phyloP scores from a whole-genome alignment of 2,888 invertebrate genomes.

The Pseudolycoriella hygida region DNA sequence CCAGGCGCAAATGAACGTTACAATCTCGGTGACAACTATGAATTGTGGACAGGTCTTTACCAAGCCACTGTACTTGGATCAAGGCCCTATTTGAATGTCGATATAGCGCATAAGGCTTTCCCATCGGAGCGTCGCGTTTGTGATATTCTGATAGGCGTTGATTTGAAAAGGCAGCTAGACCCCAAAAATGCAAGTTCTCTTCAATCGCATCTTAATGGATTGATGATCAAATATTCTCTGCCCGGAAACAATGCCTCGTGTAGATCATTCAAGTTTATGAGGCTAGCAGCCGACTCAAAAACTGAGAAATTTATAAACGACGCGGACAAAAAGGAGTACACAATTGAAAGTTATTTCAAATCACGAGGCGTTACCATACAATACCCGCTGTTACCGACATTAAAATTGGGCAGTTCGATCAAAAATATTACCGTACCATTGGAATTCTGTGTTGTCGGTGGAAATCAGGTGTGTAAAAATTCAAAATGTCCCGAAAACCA shows the following conservation, averaged over 20 bases:
- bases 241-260: neutral
- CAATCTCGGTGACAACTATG: slow-evolving; percentile 58
- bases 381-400: neutral
- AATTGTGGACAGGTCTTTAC: slow-evolving; percentile 86
- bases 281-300: neutral
- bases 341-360: slow-evolving; percentile 1
- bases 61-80: slow-evolving; percentile 84
- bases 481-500: neutral
- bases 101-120: slow-evolving; percentile 71
- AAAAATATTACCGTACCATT: neutral
- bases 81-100: slow-evolving; percentile 77
- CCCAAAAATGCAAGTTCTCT: neutral
- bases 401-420: neutral
- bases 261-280: neutral
- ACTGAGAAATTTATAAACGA: neutral
- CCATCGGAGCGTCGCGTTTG: slow-evolving; percentile 23
- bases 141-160: neutral
- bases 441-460: neutral
- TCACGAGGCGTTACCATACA: neutral
- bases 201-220: neutral
- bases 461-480: neutral
- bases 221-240: neutral
- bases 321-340: neutral
- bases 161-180: neutral
- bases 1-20: slow-evolving; percentile 22